Base-by-base conservation (phyloP, 2,797 vertebrate species). In the Hippopotamyrus pictus region DNA sequence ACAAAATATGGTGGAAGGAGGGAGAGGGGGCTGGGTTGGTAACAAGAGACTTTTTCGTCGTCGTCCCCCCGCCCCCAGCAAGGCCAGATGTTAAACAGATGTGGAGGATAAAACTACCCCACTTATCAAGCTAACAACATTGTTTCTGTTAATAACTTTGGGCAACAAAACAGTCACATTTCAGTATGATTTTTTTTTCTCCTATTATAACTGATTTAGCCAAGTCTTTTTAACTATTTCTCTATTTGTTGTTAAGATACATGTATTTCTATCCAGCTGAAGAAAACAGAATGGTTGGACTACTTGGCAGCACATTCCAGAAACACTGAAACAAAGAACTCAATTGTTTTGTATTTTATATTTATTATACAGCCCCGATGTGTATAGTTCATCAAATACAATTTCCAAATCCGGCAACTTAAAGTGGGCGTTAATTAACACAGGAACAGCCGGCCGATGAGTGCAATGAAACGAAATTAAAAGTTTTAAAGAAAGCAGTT, bases 71-170 rank as follows among this genome's bases (percentile, higher is more conserved):
- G n/a, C 5, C 65, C 33, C 3, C 3, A 44, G 59, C 29, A 87
- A 54, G 44, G 73, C 48, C 89, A 89, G 84, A 89, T 89, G 83
- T 69, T 86, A 51, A 89, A 53, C 83, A 73, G 17, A 86, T 87
- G 84, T 89, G 48, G 62, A 57, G 19, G n/a, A 19, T 7, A 76
- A 86, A 25, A 69, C 86, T 76, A 44, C 22, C 22, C 59, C 9
- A 51, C 25, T 44, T 76, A 79, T 89, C 53, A 29, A 33, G 82
- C 86, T 87, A 9, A 11, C 86, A 62, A 59, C 8, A 33, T 53
- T 88, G 86, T 88, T 65, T 65, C 12, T 86, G 14, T 53, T 51
- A 54, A 57, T 12, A 86, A 37, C 29, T 25, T n/a, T 57, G 14
- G 33, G 85, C 25, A 87, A 37, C 51, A 37, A 37, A 59, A 22